Percentiles rank a stretch among this genome's conserved stretches.
Evolutionary conservation across 2,113 vertebrate species (phyloP).

Genomic region (Ictalurus punctatus): DNA sequence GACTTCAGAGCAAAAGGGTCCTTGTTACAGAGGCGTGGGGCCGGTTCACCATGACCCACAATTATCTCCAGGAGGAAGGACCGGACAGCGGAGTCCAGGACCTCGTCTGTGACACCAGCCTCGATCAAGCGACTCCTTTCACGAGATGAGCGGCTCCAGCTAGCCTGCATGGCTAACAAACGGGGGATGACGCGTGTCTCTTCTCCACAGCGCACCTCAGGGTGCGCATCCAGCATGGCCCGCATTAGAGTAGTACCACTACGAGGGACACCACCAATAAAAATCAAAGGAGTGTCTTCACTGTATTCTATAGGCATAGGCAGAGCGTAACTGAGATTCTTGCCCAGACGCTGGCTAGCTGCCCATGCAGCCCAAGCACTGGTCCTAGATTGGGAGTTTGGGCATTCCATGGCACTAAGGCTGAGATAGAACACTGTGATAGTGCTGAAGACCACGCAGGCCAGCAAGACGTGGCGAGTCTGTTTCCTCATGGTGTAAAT

Average conservation of each 20-base stretch:
- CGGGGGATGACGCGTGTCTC: constrained; percentile 94
- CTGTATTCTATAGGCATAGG: constrained; percentile 73
- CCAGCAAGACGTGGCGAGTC: constrained; percentile 89
- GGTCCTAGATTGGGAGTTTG: constrained; percentile 81
- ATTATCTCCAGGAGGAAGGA: constrained; percentile 95
- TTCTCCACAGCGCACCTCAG: constrained; percentile 90
- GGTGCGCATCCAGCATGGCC: constrained; percentile 95
- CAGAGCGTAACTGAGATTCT: constrained; percentile 69
- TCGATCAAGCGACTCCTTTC: constrained; percentile 94
- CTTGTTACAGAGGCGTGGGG: constrained; percentile 93
- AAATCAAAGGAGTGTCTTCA: constrained; percentile 96
- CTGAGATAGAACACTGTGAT: constrained; percentile 92
- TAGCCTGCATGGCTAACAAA: constrained; percentile 93
- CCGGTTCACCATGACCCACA: constrained; percentile 93
- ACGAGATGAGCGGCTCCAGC: constrained; percentile 93
- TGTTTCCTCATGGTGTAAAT: constrained; percentile 81
- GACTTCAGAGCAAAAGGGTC: constrained; percentile 97
- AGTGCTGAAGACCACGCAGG: constrained; percentile 89
- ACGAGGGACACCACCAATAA: constrained; percentile 92
- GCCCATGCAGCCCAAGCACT: constrained; percentile 69
- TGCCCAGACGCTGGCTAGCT: constrained; percentile 64
- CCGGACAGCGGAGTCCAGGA: constrained; percentile 93
- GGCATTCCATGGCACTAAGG: constrained; percentile 92
- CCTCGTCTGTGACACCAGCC: constrained; percentile 93
- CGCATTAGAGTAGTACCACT: constrained; percentile 96